These are phyloP conservation scores for Mylabris sibirica DNA, from an alignment of 2,888 invertebrate genomes.

Conservation along the genomic window DNA sequence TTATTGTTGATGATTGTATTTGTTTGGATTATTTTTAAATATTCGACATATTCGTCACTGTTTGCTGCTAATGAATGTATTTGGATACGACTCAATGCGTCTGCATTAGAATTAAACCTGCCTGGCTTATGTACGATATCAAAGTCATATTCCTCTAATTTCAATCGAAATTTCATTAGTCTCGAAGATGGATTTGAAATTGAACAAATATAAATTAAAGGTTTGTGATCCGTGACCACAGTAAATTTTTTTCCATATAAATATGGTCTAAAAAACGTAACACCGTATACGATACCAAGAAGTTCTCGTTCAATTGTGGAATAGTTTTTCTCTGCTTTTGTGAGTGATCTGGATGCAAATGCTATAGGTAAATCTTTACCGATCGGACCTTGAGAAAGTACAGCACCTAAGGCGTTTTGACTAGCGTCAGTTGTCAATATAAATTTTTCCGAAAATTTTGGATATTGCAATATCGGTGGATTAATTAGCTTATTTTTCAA, in stretches of 20 bases:
- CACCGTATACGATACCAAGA: constrained; percentile 48
- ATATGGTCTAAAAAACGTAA: constrained; percentile 49
- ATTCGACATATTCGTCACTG: no score
- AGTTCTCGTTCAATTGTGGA: constrained; percentile 48
- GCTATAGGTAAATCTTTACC: constrained; percentile 51
- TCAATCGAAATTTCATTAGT: constrained; percentile 45
- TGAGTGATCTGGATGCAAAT: constrained; percentile 32
- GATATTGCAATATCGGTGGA: constrained; percentile 41
- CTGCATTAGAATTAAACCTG: constrained; percentile 40
- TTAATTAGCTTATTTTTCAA: background rate
- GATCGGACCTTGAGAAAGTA: constrained; percentile 48
- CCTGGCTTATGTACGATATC: constrained; percentile 44
- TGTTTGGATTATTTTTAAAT: no score
- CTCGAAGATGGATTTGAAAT: constrained; percentile 45
- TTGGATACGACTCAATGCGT: constrained; percentile 36
- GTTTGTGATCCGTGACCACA: constrained; percentile 47
- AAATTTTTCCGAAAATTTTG: constrained; percentile 46
- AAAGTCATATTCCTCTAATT: constrained; percentile 47
- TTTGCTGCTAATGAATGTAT: background rate
- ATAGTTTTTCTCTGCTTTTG: constrained; percentile 45
- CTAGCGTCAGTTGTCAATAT: no score
- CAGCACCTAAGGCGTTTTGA: constrained; percentile 20
- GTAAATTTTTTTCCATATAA: constrained; percentile 46
- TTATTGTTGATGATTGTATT: background rate
- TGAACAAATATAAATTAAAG: constrained; percentile 42